Evolutionary conservation across 2,888 invertebrate genomes (phyloP).

Genomic region (Lucinisca nassula): DNA sequence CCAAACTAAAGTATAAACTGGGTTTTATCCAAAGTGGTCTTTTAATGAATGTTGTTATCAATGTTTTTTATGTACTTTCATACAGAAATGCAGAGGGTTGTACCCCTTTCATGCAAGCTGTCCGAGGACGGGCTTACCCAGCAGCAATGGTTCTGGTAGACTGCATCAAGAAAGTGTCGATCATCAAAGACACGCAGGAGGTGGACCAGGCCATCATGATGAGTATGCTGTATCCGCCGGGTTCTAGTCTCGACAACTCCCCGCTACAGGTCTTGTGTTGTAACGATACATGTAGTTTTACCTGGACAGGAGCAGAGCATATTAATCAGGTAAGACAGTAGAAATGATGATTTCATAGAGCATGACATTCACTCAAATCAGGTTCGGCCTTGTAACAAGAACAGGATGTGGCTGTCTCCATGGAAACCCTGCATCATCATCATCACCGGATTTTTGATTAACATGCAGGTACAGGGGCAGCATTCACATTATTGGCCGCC

Average conservation of each 20-base stretch:
- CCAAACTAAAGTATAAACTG: too few relatives aligned
- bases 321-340: constrained; percentile 95
- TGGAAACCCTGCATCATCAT: too few relatives aligned
- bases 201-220: constrained; percentile 83
- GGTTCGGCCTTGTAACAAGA: too few relatives aligned
- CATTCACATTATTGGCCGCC: too few relatives aligned
- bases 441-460: too few relatives aligned
- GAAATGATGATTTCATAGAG: too few relatives aligned
- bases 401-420: too few relatives aligned
- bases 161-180: constrained; percentile 89
- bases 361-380: too few relatives aligned
- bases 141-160: constrained; percentile 97
- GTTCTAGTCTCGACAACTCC: constrained; percentile 94
- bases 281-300: constrained; percentile 99
- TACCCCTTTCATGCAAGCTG: constrained; percentile 99
- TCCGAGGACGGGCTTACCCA: constrained; percentile 97
- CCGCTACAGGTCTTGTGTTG: constrained; percentile 98
- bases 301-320: constrained; percentile 99
- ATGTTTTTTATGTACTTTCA: too few relatives aligned
- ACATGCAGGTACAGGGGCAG: too few relatives aligned
- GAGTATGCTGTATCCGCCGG: constrained; percentile 88
- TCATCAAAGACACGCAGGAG: constrained; percentile 61
- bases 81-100: constrained; percentile 97
- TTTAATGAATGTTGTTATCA: too few relatives aligned
- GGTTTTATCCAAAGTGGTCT: too few relatives aligned